phyloP scores from a whole-genome alignment of 2,797 vertebrate genomes.

The Chromobotia macracanthus region DNA sequence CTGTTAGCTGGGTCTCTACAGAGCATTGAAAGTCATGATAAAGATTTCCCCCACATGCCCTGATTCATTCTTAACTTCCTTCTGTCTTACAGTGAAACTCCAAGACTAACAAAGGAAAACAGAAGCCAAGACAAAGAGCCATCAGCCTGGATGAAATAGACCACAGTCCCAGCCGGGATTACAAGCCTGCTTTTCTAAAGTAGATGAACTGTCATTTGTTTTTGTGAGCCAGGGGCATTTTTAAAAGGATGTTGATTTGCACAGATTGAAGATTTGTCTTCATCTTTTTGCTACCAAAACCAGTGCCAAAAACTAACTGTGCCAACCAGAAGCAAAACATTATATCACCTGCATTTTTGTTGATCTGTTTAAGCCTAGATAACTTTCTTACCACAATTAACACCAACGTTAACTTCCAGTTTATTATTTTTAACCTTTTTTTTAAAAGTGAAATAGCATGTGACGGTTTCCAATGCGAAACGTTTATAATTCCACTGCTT shows the following conservation, averaged over 20 bases:
- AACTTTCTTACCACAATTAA: slow-evolving; percentile 1
- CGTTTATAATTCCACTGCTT: background rate
- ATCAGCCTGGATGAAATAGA: slow-evolving; percentile 46
- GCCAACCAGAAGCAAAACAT: slow-evolving; percentile 66
- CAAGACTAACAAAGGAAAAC: slow-evolving; percentile 41
- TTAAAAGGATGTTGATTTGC: slow-evolving; percentile 52
- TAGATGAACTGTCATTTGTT: slow-evolving; percentile 34
- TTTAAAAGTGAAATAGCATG: slow-evolving; percentile 42
- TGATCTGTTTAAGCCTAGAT: slow-evolving; percentile 8
- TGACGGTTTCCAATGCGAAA: background rate
- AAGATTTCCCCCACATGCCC: slow-evolving; percentile 1
- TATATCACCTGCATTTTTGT: slow-evolving; percentile 39
- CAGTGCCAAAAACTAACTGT: slow-evolving; percentile 71
- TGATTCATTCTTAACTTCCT: slow-evolving; percentile 34
- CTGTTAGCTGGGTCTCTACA: background rate
- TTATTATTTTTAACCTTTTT: background rate
- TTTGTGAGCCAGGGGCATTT: slow-evolving; percentile 37
- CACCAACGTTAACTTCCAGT: background rate
- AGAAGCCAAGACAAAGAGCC: slow-evolving; percentile 43
- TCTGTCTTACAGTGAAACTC: slow-evolving; percentile 57
- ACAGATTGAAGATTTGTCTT: slow-evolving; percentile 48
- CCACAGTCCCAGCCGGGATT: slow-evolving; percentile 42
- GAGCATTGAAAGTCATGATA: background rate
- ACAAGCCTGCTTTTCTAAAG: slow-evolving; percentile 50
- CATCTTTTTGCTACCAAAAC: slow-evolving; percentile 67